Conservation (phyloP, 1,140 invertebrate species). For the Zelostemma sp. region DNA sequence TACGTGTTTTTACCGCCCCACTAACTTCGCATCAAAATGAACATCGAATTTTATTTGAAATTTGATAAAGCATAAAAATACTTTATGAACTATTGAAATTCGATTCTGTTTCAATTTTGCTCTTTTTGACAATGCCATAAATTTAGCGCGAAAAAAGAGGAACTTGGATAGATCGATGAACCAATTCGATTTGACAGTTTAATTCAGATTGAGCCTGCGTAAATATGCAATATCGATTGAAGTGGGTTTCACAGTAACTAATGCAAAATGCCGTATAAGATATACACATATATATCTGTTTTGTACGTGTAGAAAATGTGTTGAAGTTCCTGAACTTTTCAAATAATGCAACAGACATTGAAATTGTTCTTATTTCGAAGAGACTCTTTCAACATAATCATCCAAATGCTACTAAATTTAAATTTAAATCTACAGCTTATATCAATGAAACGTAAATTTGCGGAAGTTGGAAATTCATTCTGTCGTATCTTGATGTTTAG, state of each 20-base stretch:
- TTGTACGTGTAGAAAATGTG: no score
- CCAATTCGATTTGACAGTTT: constrained; percentile 47
- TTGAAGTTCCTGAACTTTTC: no score
- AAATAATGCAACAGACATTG: no score
- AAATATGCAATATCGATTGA: constrained; percentile 44
- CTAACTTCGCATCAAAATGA: not conserved
- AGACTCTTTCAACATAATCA: no score
- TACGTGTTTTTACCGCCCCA: constrained; percentile 13
- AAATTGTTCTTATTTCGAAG: no score
- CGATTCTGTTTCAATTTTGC: constrained; percentile 22
- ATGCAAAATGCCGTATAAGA: constrained; percentile 28
- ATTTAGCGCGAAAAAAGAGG: constrained; percentile 17
- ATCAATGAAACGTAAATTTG: no score
- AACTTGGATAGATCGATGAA: constrained; percentile 38
- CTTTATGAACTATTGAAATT: not conserved
- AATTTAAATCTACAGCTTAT: no score
- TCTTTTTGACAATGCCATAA: constrained; percentile 24
- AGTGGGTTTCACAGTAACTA: constrained; percentile 25
- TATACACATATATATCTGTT: no score
- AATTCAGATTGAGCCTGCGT: constrained; percentile 30
- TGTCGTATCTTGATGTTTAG: constrained; percentile 23
- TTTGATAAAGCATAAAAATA: not conserved
- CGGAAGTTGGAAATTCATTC: no score
- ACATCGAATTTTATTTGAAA: not conserved
- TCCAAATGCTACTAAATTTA: no score